These are phyloP conservation scores for Leptocoma aspasia DNA, from an alignment of 2,113 vertebrate genomes.

Conservation along the genomic window DNA sequence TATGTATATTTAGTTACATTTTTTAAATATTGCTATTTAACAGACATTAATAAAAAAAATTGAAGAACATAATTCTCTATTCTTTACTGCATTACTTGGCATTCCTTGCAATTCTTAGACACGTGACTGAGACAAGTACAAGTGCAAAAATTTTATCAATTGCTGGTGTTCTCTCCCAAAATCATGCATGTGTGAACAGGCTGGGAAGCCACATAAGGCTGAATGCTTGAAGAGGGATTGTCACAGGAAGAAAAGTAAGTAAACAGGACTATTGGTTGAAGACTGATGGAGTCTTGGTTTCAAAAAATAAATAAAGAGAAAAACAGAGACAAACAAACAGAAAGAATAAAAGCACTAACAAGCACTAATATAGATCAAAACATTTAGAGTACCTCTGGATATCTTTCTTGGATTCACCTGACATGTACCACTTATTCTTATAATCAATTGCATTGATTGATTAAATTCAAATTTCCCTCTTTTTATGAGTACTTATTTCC, in stretches of 20 bases:
- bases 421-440: neutral
- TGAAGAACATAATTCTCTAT: neutral
- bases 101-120: neutral
- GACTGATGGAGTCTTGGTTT: neutral
- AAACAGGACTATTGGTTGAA: neutral
- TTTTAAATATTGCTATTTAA: constrained; percentile 26
- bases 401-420: neutral
- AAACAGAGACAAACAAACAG: neutral
- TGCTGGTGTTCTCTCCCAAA: neutral
- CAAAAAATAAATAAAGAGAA: neutral
- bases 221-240: neutral
- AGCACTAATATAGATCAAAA: neutral
- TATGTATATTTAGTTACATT: constrained; percentile 39
- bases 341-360: neutral
- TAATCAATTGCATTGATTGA: neutral
- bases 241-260: neutral
- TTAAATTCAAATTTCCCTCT: neutral
- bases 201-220: neutral
- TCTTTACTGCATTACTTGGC: neutral
- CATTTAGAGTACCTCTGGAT: neutral
- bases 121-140: neutral
- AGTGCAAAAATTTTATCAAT: neutral
- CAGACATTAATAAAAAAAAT: constrained; percentile 11
- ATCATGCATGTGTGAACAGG: neutral
- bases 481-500: neutral